Evolutionary conservation across 2,888 invertebrate genomes (phyloP).

Genomic region (Brachypalpus laphriformis): DNA sequence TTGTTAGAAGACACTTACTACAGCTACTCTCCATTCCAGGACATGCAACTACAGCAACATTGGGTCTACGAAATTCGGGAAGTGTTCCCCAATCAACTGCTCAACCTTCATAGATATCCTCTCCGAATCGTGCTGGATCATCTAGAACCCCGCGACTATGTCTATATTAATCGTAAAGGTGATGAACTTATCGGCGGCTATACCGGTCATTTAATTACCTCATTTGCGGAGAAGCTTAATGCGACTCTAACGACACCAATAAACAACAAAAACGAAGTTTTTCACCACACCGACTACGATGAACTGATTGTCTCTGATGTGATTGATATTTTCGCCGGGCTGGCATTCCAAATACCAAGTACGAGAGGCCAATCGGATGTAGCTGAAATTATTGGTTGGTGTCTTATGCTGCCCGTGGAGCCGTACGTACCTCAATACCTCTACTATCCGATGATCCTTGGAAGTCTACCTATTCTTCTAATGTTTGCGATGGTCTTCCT

Average conservation of each 20-base stretch:
- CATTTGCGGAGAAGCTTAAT: conserved; percentile 13
- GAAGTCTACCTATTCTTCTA: conserved; percentile 18
- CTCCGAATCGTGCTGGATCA: conserved; percentile 25
- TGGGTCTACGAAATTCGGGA: neutral
- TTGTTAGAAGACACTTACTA: conserved; percentile 1
- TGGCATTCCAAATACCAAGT: conserved; percentile 1
- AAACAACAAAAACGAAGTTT: neutral
- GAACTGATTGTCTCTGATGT: neutral
- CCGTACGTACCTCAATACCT: conserved; percentile 22
- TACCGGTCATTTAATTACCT: neutral
- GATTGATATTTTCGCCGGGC: conserved; percentile 19
- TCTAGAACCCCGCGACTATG: conserved; percentile 3
- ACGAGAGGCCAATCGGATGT: conserved; percentile 12
- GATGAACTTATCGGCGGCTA: neutral
- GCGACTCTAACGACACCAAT: conserved; percentile 4
- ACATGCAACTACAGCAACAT: neutral
- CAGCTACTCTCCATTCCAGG: conserved; percentile 19
- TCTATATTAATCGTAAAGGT: conserved; percentile 32
- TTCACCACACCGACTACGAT: conserved; percentile 10
- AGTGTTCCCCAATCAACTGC: conserved; percentile 29
- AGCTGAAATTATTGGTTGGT: neutral
- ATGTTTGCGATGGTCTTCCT: conserved; percentile 21
- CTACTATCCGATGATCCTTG: conserved; percentile 34
- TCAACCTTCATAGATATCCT: conserved; percentile 5
- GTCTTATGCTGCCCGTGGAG: conserved; percentile 34